Base-by-base conservation (phyloP, 2,888 invertebrate species). In the Erannis defoliaria region DNA sequence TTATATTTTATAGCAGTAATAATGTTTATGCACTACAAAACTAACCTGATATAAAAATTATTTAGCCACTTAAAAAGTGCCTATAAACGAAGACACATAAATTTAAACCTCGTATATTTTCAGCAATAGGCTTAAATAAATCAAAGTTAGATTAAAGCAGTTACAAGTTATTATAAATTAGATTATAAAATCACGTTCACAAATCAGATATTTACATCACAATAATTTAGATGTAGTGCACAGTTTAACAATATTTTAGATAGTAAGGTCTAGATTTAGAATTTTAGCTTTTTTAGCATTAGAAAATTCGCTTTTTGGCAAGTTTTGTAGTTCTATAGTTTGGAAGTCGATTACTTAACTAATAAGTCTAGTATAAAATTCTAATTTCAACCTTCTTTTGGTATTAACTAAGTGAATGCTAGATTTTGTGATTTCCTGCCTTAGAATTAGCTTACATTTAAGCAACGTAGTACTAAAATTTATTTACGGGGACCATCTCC, bases 401-500 rank as follows among this genome's bases (percentile, higher is more conserved):
- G 64, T 68, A 65, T 74, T 78, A 72, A 75, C 74, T 84, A 83
- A 86, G 81, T 82, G 75, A 79, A 79, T 81, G 85, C 88, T 90
- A 91, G 88, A 80, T 80, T 86, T 85, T 76, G 80, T 83, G 80
- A 88, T 81, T 84, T 78, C 81, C 81, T 84, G 88, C 86, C 85
- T 85, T 90, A 90, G 88, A 73, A 72, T 71, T 82, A 87, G 83
- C 81, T 84, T 83, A 84, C 76, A 66, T 68, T 66, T 86, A 86
- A 86, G 85, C 79, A 66, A 81, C 60, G 76, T 86, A 86, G 81
- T 73, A 71, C 68, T 85, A 82, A 76, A 74, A 81, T 80, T 81
- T 80, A 76, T 80, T 84, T 88, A 89, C 72, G 88, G 92, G 92
- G 92, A 92, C 92, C 92, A 92, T 83, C 89, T 92, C 90, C 84